Conservation (phyloP, 2,113 vertebrate species). For the Ammodytes marinus region DNA sequence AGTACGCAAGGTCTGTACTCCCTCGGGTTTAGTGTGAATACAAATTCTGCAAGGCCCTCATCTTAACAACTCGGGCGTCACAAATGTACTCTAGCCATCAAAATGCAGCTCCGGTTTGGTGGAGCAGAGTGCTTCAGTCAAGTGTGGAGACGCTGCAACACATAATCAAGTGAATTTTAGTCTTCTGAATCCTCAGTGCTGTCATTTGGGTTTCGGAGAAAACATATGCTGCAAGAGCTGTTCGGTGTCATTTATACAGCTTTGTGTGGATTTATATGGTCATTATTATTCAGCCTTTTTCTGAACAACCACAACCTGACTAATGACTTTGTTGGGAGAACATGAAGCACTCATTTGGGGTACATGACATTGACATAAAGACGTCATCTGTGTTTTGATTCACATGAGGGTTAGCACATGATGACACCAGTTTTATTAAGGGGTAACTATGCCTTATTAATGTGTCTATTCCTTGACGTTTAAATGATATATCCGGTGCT, state of each 20-base stretch:
- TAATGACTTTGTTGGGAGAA: neutral
- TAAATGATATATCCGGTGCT: neutral
- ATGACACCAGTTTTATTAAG: neutral
- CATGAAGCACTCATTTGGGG: neutral
- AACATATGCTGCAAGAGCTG: slow-evolving; percentile 2
- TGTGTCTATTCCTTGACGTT: neutral
- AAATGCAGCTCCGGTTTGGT: neutral
- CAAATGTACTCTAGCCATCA: slow-evolving; percentile 14
- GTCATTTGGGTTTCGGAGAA: neutral
- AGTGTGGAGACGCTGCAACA: neutral
- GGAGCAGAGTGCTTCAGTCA: neutral
- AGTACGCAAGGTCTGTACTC: neutral
- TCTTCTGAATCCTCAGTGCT: neutral
- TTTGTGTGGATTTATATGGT: neutral
- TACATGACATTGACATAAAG: neutral
- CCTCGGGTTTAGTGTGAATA: neutral
- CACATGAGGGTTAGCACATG: neutral
- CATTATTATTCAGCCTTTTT: neutral
- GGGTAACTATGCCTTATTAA: neutral
- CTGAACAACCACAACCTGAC: neutral
- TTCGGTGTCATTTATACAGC: neutral
- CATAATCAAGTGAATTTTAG: neutral
- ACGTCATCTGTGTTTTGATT: neutral
- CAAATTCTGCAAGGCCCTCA: slow-evolving; percentile 5
- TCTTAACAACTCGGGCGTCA: slow-evolving; percentile 7